These are phyloP conservation scores for Trypoxylon attenuatum DNA, from an alignment of 2,888 invertebrate genomes.

Conservation along the genomic window DNA sequence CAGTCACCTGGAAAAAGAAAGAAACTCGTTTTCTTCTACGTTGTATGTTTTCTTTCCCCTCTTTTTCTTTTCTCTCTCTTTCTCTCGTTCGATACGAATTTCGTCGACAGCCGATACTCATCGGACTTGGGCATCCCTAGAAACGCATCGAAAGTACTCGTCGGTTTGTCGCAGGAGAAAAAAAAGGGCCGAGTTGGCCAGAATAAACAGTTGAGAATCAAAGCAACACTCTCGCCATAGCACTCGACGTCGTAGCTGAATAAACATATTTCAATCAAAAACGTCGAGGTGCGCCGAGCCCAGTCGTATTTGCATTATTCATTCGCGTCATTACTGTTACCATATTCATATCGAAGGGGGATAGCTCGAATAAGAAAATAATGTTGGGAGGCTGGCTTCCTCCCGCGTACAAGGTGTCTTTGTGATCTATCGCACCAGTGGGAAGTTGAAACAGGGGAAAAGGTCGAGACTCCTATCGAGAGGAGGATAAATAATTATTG, in stretches of 20 bases:
- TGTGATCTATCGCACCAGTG: slow-evolving; percentile 21
- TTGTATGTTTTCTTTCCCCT: neutral
- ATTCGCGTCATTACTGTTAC: slow-evolving; percentile 25
- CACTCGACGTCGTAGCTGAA: slow-evolving; percentile 45
- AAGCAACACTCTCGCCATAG: slow-evolving; percentile 24
- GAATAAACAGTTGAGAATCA: slow-evolving; percentile 38
- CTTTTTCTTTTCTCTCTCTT: neutral
- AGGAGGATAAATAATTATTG: slow-evolving; percentile 24
- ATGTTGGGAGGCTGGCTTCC: neutral
- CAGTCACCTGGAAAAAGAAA: slow-evolving; percentile 88
- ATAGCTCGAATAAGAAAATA: slow-evolving; percentile 1
- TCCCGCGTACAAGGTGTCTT: slow-evolving; percentile 8
- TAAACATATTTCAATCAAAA: slow-evolving; percentile 50
- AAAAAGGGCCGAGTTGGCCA: slow-evolving; percentile 16
- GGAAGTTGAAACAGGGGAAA: slow-evolving; percentile 2
- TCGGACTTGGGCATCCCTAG: too few species aligned
- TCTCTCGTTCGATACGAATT: slow-evolving; percentile 1
- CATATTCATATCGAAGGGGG: slow-evolving; percentile 14
- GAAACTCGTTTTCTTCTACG: too few species aligned
- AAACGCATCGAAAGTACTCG: neutral
- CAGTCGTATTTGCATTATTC: slow-evolving; percentile 3
- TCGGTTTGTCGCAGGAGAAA: slow-evolving; percentile 3
- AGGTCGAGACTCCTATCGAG: neutral
- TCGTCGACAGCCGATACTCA: too few species aligned
- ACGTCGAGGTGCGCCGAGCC: slow-evolving; percentile 14